Evolutionary conservation across 2,888 invertebrate genomes (phyloP), one percentile per base, ranked within the genome.

Genomic region (Meiosimyza platycephala): DNA sequence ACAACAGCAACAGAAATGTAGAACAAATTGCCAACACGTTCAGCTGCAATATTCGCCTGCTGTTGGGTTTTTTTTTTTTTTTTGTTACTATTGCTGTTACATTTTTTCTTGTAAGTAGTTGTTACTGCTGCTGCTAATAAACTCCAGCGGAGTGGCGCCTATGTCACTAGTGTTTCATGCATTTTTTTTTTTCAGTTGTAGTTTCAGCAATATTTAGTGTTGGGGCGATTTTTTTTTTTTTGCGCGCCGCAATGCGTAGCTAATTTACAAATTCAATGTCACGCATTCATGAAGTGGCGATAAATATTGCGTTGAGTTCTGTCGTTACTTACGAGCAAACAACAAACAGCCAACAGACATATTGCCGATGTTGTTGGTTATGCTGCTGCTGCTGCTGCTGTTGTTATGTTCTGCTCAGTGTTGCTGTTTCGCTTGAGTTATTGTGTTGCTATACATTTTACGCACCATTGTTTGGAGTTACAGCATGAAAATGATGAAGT

Each of bases 191-290:
- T 28, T 28, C 28, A 22, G 6, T 4, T 28, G 28, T 28, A 28
- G 2, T 28, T 28, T 4, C 51, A 16, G 50, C 50, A 11, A 16
- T 7, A 9, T 63, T 22, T 15, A 18, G 7, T 18, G 16, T 33
- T n/a, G n/a, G 40, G 60, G 40, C 18, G 18, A 9, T 57, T 69
- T 66, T 18, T 72, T 72, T 22, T 28, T 28, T 28, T 28, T 62
- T 68, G 65, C 48, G 71, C 71, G 63, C 74, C 76, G 73, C 75
- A 77, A 77, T 80, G 82, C 83, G 80, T 79, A 77, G 80, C 81
- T 81, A 82, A 83, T 83, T 83, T 81, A 81, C 82, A 83, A 84
- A 83, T 83, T 83, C 83, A 83, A 82, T 84, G 84, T 81, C 84
- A 83, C 79, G 81, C 82, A 81, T 76, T 76, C 73, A 78, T 80